Conservation (phyloP, 2,797 vertebrate species). For the Alfaro cultratus region DNA sequence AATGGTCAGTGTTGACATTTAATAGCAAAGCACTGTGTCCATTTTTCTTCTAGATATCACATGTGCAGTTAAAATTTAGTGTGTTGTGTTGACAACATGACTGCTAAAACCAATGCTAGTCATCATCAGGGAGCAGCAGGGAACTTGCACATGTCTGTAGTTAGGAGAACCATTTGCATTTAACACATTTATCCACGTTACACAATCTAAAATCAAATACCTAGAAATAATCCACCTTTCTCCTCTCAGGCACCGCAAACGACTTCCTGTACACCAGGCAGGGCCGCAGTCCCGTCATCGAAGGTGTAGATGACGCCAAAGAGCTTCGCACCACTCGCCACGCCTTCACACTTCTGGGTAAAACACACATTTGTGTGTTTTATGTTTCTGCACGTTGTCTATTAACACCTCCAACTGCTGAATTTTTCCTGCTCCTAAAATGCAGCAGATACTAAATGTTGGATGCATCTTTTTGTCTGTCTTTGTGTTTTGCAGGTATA, state of each 20-base stretch:
- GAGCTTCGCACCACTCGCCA: constrained; percentile 90
- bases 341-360: constrained; percentile 93
- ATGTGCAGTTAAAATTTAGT: too few relatives aligned
- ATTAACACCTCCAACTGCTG: neutral
- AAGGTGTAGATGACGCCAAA: constrained; percentile 91
- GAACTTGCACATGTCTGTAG: neutral
- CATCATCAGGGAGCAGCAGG: too few relatives aligned
- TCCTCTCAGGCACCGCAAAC: constrained; percentile 83
- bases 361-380: constrained; percentile 18
- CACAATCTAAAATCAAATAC: neutral
- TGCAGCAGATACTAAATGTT: neutral
- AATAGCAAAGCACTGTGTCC: too few relatives aligned
- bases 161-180: neutral
- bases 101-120: too few relatives aligned
- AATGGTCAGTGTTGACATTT: too few relatives aligned
- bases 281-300: constrained; percentile 91
- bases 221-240: neutral
- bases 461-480: constrained; percentile 8
- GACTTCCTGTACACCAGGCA: constrained; percentile 93
- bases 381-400: neutral
- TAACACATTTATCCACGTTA: neutral
- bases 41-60: too few relatives aligned
- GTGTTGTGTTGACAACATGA: too few relatives aligned
- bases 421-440: neutral
- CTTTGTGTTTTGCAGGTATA: constrained; percentile 83